Evolutionary conservation across 2,888 invertebrate species (phyloP).

Genomic region (Agonum fuliginosum): DNA sequence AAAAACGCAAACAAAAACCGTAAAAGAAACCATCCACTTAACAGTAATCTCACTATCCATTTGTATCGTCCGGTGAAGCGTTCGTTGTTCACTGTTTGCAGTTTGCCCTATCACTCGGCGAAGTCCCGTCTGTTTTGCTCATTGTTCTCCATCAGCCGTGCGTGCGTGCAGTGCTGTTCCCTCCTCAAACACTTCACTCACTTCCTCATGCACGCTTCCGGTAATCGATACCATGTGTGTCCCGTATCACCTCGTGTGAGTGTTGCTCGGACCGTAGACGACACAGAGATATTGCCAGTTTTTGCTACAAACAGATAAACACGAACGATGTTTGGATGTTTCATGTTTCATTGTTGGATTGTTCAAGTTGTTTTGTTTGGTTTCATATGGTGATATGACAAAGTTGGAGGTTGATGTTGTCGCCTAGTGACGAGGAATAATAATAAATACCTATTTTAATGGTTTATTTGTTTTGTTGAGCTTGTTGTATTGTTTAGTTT

Average conservation of each 20-base stretch:
- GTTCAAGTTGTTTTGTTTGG: background rate
- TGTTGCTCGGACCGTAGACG: background rate
- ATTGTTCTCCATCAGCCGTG: conserved; percentile 27
- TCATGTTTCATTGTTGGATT: too few relatives aligned
- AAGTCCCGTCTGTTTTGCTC: conserved; percentile 16
- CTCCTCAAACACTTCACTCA: conserved; percentile 39
- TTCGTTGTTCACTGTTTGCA: background rate
- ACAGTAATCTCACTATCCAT: conserved; percentile 26
- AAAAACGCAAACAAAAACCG: conserved; percentile 19
- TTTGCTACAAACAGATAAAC: conserved; percentile 34
- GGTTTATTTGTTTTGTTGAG: too few relatives aligned
- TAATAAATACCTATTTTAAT: too few relatives aligned
- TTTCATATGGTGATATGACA: too few relatives aligned
- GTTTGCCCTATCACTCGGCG: background rate
- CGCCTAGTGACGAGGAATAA: background rate
- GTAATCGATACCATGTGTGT: conserved; percentile 26
- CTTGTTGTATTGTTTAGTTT: too few relatives aligned
- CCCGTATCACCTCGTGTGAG: background rate
- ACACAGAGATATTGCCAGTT: conserved; percentile 19
- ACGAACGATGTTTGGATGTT: conserved; percentile 1
- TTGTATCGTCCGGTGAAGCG: background rate
- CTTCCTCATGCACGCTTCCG: conserved; percentile 43
- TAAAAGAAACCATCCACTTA: conserved; percentile 13
- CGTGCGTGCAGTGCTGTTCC: conserved; percentile 26
- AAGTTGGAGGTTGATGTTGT: too few relatives aligned